Percentiles rank a stretch among this genome's conserved stretches.
phyloP scores from a whole-genome alignment of 1,140 invertebrate species.

The Drosophila simulans region DNA sequence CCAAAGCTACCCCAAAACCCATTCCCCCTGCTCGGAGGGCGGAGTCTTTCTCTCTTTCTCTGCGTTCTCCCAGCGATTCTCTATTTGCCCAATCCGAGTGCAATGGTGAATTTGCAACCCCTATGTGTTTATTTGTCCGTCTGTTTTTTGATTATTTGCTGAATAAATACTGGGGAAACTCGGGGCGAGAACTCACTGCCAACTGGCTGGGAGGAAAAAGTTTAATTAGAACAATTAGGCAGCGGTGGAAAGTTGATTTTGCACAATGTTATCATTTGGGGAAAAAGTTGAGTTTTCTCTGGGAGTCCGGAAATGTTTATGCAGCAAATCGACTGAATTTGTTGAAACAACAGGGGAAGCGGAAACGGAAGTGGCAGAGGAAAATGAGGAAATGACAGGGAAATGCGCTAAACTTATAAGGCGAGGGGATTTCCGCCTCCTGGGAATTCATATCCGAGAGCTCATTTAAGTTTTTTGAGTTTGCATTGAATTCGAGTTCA shows the following conservation, averaged over 20 bases:
- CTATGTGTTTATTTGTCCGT: conserved; percentile 27
- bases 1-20: conserved; percentile 24
- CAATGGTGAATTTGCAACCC: conserved; percentile 53
- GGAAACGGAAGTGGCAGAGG: conserved; percentile 32
- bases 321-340: conserved; percentile 83
- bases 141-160: conserved; percentile 67
- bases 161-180: conserved; percentile 62
- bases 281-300: conserved; percentile 49
- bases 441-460: conserved; percentile 30
- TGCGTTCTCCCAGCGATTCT: conserved; percentile 16
- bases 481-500: conserved; percentile 56
- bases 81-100: conserved; percentile 58
- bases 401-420: conserved; percentile 76
- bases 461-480: conserved; percentile 75
- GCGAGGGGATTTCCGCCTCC: conserved; percentile 7
- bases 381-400: conserved; percentile 10
- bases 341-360: conserved; percentile 70
- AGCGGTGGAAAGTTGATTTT: conserved; percentile 42
- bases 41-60: conserved; percentile 46
- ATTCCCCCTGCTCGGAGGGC: conserved; percentile 42
- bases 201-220: conserved; percentile 43
- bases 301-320: conserved; percentile 60
- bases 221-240: conserved; percentile 75
- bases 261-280: conserved; percentile 55
- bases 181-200: conserved; percentile 18